phyloP scores from a whole-genome alignment of 2,888 invertebrate genomes.

The Maniola hyperantus region DNA sequence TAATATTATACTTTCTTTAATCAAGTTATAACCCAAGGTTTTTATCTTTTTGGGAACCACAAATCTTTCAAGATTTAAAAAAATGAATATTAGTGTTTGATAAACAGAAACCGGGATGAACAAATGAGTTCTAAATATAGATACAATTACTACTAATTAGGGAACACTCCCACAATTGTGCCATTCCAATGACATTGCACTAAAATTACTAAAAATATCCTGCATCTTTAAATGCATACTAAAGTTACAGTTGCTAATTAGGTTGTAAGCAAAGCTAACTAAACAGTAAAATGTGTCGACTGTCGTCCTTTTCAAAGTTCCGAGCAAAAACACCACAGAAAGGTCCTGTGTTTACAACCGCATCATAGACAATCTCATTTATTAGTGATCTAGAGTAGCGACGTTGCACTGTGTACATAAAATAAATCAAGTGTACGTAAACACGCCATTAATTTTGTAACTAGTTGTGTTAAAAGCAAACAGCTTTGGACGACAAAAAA shows the following conservation, averaged over 20 bases:
- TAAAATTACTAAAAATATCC: not conserved
- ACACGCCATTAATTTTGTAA: not conserved
- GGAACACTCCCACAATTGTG: not conserved
- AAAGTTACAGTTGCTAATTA: too few species aligned
- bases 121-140: not conserved
- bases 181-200: not conserved
- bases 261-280: not conserved
- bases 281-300: too few species aligned
- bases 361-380: not conserved
- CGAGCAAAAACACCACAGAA: not conserved
- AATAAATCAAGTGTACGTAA: conserved; percentile 7
- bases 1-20: too few species aligned
- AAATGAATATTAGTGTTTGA: too few species aligned
- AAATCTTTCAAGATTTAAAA: too few species aligned
- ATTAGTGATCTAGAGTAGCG: not conserved
- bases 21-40: not conserved
- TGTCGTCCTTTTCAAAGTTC: not conserved
- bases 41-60: not conserved
- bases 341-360: not conserved
- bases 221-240: not conserved
- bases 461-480: not conserved
- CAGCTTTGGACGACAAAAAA: not conserved
- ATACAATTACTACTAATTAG: not conserved
- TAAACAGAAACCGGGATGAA: not conserved
- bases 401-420: not conserved